Conservation (phyloP, 2,888 invertebrate genomes). For the Platycnemis pennipes region DNA sequence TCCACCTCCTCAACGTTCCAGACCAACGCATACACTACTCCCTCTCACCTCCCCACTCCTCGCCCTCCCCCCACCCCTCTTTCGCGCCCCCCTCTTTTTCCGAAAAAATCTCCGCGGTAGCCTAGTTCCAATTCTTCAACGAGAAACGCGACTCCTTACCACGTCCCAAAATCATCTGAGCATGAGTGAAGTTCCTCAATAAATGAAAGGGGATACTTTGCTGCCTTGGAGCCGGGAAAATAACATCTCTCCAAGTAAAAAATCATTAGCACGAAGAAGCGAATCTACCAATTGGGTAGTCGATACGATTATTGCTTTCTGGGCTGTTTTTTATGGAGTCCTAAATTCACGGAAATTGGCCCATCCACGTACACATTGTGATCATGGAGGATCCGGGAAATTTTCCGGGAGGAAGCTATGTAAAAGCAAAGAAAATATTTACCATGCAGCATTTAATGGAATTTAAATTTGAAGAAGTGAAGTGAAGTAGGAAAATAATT, state of each 20-base stretch:
- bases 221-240: background rate
- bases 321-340: background rate
- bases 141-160: background rate
- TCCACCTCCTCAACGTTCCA: background rate
- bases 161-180: background rate
- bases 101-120: constrained; percentile 38
- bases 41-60: background rate
- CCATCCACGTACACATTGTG: too few relatives aligned
- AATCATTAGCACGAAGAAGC: background rate
- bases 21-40: constrained; percentile 20
- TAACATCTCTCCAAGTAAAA: background rate
- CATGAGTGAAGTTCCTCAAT: background rate
- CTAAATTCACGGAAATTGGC: too few relatives aligned
- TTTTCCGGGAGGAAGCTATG: too few relatives aligned
- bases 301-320: background rate
- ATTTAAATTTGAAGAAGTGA: too few relatives aligned
- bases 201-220: background rate
- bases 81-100: background rate
- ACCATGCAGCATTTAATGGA: too few relatives aligned
- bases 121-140: constrained; percentile 1
- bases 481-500: too few relatives aligned
- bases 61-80: background rate
- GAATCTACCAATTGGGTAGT: background rate
- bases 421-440: too few relatives aligned
- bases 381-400: too few relatives aligned